These are phyloP conservation scores for Acropora tenuis DNA, from an alignment of 64 coral and sea anemone species.

Conservation along the genomic window DNA sequence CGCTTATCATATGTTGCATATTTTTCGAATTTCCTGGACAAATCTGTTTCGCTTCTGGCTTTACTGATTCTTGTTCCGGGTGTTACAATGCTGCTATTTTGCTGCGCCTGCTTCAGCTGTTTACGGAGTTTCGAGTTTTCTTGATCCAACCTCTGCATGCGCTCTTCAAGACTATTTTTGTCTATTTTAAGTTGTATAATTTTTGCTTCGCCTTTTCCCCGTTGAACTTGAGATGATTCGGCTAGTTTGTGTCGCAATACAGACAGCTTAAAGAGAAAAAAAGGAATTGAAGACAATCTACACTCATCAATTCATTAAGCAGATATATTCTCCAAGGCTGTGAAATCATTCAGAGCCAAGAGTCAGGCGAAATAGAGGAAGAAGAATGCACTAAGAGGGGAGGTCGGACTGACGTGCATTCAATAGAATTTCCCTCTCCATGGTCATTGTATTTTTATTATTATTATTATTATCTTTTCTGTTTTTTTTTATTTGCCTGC, in stretches of 20 bases:
- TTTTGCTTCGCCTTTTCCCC: not conserved
- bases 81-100: conserved; percentile 15
- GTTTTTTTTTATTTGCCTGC: too few species aligned
- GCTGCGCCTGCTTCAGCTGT: conserved; percentile 40
- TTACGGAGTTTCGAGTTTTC: conserved; percentile 24
- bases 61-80: conserved; percentile 23
- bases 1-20: not conserved
- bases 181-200: conserved; percentile 6
- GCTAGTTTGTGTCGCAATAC: not conserved
- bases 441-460: too few species aligned
- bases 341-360: too few species aligned
- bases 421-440: too few species aligned
- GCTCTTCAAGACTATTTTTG: not conserved
- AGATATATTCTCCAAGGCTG: not conserved
- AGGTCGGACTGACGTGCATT: too few species aligned
- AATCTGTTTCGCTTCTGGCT: conserved; percentile 60
- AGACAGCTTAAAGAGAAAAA: not conserved
- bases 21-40: conserved; percentile 38
- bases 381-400: too few species aligned
- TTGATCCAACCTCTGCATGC: not conserved
- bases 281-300: not conserved
- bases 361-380: too few species aligned
- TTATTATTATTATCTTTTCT: too few species aligned
- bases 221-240: not conserved
- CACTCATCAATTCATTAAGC: not conserved